Percentiles rank a stretch among this genome's conserved stretches.
Evolutionary conservation across 92 coral and sea anemone species (phyloP).

Genomic region (Palythoa heliodiscus): DNA sequence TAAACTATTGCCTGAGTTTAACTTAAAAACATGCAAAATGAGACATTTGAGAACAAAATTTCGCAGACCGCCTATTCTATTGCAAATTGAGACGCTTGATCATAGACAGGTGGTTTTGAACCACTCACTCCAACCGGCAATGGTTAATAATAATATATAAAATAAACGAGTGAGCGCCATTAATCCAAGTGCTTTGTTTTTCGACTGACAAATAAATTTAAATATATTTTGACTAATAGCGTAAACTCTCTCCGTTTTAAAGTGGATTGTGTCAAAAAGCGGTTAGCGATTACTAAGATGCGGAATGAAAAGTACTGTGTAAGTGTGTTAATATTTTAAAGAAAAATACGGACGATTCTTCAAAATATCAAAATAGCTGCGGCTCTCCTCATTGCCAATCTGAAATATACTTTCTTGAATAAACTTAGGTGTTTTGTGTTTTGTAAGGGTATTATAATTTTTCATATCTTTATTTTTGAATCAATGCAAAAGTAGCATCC

Average conservation of each 20-base stretch:
- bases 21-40: background rate
- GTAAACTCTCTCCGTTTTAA: background rate
- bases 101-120: conserved; percentile 10
- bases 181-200: conserved; percentile 14
- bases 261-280: background rate
- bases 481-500: background rate
- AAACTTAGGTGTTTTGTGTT: too few relatives aligned
- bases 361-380: too few relatives aligned
- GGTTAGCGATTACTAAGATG: background rate
- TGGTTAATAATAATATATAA: background rate
- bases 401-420: too few relatives aligned
- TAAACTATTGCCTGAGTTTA: background rate
- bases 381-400: too few relatives aligned
- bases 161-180: background rate
- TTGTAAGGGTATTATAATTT: too few relatives aligned
- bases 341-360: background rate
- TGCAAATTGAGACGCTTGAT: conserved; percentile 13
- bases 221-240: background rate
- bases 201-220: conserved; percentile 10
- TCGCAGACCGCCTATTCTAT: background rate
- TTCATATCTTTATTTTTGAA: background rate
- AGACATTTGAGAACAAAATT: background rate
- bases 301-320: background rate
- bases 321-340: background rate
- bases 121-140: background rate